A percentile compares a stretch with the other conserved stretches of the same genome.
Conservation (phyloP, 2,888 invertebrate genomes). For the Napeogenes inachia region DNA sequence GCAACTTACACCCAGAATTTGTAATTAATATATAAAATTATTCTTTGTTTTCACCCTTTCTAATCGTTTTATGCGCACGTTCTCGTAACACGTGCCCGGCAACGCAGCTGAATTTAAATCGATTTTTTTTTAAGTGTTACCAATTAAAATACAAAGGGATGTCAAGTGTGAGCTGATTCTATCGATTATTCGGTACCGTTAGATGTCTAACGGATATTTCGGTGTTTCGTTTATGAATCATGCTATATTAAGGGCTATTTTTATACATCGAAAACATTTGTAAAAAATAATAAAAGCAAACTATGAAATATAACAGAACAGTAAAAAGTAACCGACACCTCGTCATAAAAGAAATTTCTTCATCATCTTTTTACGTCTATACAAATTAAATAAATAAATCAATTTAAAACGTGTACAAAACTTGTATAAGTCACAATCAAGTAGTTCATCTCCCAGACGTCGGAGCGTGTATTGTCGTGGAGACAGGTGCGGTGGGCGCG, state of each 20-base stretch:
- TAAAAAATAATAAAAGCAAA: background rate
- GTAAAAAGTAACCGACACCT: background rate
- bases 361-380: background rate
- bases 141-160: slow-evolving; percentile 53
- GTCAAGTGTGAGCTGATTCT: slow-evolving; percentile 45
- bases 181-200: slow-evolving; percentile 41
- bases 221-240: slow-evolving; percentile 19
- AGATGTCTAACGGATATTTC: slow-evolving; percentile 19
- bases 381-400: slow-evolving; percentile 6
- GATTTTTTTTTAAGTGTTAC: slow-evolving; percentile 46
- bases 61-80: slow-evolving; percentile 67
- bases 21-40: slow-evolving; percentile 64
- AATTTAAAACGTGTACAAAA: slow-evolving; percentile 4
- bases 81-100: slow-evolving; percentile 57
- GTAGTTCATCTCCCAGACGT: background rate
- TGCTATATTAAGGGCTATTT: slow-evolving; percentile 4
- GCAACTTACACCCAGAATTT: slow-evolving; percentile 63
- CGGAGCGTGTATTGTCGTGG: background rate
- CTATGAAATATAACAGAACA: background rate
- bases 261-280: background rate
- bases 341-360: no score
- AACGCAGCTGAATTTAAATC: slow-evolving; percentile 59
- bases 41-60: slow-evolving; percentile 68
- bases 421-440: background rate
- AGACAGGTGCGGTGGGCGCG: slow-evolving; percentile 46